These are phyloP conservation scores for Aphodius sticticus DNA, from an alignment of 2,888 invertebrate genomes.

Conservation along the genomic window DNA sequence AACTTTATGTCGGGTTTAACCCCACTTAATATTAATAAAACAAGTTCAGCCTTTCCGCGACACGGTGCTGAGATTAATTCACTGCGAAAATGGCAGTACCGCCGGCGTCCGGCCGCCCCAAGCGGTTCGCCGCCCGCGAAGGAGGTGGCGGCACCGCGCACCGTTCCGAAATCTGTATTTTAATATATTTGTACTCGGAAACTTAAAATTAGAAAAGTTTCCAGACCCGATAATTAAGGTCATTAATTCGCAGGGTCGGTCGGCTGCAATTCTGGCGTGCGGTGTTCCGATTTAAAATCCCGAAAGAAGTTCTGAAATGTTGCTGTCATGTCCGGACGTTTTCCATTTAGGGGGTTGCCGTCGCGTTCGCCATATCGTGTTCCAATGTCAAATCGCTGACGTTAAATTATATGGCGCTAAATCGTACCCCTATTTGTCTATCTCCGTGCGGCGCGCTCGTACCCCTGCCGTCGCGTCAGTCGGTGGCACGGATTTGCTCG, in stretches of 20 bases:
- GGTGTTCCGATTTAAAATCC: slow-evolving; percentile 34
- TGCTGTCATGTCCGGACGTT: slow-evolving; percentile 39
- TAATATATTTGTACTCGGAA: slow-evolving; percentile 38
- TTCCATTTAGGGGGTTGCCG: slow-evolving; percentile 33
- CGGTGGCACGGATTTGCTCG: slow-evolving; percentile 19
- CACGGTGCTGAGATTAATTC: neutral
- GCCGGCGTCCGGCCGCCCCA: neutral
- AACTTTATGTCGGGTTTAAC: neutral
- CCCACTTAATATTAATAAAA: neutral
- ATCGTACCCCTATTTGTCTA: slow-evolving; percentile 25
- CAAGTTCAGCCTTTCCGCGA: neutral
- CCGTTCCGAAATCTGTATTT: slow-evolving; percentile 6
- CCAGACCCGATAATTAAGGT: slow-evolving; percentile 36
- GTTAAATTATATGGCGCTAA: slow-evolving; percentile 27
- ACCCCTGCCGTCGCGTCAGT: neutral
- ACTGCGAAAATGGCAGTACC: neutral
- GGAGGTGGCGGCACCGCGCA: neutral
- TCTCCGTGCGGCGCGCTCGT: slow-evolving; percentile 13
- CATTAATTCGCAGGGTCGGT: slow-evolving; percentile 34
- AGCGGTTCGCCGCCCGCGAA: neutral
- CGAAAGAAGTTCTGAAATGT: slow-evolving; percentile 37
- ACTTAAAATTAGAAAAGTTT: slow-evolving; percentile 39
- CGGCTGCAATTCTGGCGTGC: slow-evolving; percentile 6
- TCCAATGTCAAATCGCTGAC: slow-evolving; percentile 25
- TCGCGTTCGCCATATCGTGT: slow-evolving; percentile 20